phyloP scores from a whole-genome alignment of 2,888 invertebrate genomes.

The Apodemia zela region DNA sequence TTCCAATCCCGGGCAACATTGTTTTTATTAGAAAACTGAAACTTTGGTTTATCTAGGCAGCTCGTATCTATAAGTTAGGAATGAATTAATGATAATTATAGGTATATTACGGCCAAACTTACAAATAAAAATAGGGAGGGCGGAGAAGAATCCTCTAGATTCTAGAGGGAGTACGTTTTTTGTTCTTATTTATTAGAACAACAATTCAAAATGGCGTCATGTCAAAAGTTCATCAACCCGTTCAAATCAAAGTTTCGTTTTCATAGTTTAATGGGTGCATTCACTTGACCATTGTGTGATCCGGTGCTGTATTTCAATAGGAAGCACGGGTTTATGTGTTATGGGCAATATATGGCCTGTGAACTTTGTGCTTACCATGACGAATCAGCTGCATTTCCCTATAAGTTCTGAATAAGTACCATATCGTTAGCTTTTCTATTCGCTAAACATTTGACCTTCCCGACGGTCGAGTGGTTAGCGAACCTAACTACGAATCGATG shows the following conservation, averaged over 20 bases:
- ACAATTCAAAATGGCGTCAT: slow-evolving; percentile 37
- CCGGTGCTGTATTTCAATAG: slow-evolving; percentile 51
- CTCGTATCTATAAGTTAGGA: too few relatives aligned
- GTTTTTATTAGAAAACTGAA: too few relatives aligned
- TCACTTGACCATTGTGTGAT: slow-evolving; percentile 67
- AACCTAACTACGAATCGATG: too few relatives aligned
- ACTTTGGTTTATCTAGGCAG: too few relatives aligned
- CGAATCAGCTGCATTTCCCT: slow-evolving; percentile 34
- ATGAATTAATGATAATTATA: too few relatives aligned
- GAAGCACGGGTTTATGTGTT: slow-evolving; percentile 41
- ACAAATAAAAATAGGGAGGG: too few relatives aligned
- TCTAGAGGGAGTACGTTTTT: too few relatives aligned
- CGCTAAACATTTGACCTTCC: too few relatives aligned
- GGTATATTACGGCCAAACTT: too few relatives aligned
- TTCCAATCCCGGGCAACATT: too few relatives aligned
- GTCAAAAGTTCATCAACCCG: slow-evolving; percentile 59
- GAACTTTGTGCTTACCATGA: slow-evolving; percentile 34
- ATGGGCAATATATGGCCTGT: slow-evolving; percentile 35
- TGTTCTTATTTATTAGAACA: neutral
- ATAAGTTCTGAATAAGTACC: neutral
- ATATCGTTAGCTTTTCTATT: neutral
- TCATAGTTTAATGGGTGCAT: slow-evolving; percentile 67
- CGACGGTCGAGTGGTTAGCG: too few relatives aligned
- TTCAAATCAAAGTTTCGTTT: slow-evolving; percentile 55
- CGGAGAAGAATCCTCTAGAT: too few relatives aligned